These are phyloP conservation scores for Drosophila willistoni DNA, from an alignment of 1,140 invertebrate genomes.

Conservation along the genomic window DNA sequence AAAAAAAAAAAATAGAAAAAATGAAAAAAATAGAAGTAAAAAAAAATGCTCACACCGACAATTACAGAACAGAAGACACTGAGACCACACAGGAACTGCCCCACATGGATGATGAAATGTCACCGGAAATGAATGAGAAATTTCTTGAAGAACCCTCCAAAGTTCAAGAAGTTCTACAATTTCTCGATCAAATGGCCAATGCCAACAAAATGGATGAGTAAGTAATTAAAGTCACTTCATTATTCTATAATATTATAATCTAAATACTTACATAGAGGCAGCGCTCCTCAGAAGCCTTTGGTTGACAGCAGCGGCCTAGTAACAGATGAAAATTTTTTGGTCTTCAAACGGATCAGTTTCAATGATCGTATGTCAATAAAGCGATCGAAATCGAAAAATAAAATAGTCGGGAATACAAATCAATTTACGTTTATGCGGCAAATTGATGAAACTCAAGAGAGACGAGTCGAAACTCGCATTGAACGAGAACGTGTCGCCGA, in stretches of 20 bases:
- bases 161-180: conserved; percentile 35
- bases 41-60: neutral
- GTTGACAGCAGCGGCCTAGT: neutral
- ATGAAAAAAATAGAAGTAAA: neutral
- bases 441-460: conserved; percentile 15
- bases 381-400: conserved; percentile 8
- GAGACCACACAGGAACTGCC: neutral
- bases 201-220: conserved; percentile 49
- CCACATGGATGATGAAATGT: conserved; percentile 18
- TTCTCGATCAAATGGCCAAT: conserved; percentile 20
- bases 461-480: conserved; percentile 14
- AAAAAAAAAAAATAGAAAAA: neutral
- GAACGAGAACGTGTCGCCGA: conserved; percentile 51
- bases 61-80: too few species aligned
- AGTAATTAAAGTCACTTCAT: too few species aligned
- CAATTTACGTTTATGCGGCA: conserved; percentile 66
- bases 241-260: too few species aligned
- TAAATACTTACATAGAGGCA: too few species aligned
- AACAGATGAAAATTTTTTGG: conserved; percentile 11
- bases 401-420: conserved; percentile 8
- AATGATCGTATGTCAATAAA: neutral
- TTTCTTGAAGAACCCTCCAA: conserved; percentile 40
- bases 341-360: neutral
- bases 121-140: conserved; percentile 32
- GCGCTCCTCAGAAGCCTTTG: neutral